phyloP scores from a whole-genome alignment of 1,140 invertebrate species.

The Leptinotarsa defecta region DNA sequence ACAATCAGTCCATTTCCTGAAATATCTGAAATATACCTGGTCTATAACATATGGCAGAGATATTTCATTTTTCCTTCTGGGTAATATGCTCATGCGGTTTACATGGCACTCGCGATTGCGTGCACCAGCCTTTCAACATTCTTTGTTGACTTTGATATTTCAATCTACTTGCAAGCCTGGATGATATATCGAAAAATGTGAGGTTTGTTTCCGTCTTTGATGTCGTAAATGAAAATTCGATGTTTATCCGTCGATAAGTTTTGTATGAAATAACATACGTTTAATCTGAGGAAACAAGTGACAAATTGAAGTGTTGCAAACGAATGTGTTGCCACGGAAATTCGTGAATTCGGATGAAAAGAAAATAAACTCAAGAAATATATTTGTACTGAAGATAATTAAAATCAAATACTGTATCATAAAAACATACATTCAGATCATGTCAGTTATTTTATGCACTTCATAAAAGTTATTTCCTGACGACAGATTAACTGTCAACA shows the following conservation, averaged over 20 bases:
- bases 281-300: background rate
- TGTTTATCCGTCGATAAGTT: background rate
- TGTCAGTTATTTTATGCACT: too few relatives aligned
- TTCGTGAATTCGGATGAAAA: too few relatives aligned
- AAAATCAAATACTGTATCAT: too few relatives aligned
- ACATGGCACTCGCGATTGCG: slow-evolving; percentile 20
- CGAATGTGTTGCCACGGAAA: too few relatives aligned
- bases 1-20: too few relatives aligned
- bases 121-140: slow-evolving; percentile 16
- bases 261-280: background rate
- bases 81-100: slow-evolving; percentile 11
- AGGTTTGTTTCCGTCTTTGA: background rate
- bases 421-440: too few relatives aligned
- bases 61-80: slow-evolving; percentile 15
- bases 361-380: too few relatives aligned
- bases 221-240: background rate
- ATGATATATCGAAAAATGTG: background rate
- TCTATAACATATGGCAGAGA: background rate
- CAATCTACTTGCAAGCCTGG: slow-evolving; percentile 9
- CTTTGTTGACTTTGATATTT: slow-evolving; percentile 24
- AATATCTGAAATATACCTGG: background rate
- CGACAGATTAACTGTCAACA: too few relatives aligned
- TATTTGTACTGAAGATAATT: too few relatives aligned
- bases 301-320: background rate
- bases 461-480: too few relatives aligned